A percentile compares a stretch with the other conserved stretches of the same genome.
phyloP scores from a whole-genome alignment of 2,797 vertebrate genomes.

The Siniperca undulata region DNA sequence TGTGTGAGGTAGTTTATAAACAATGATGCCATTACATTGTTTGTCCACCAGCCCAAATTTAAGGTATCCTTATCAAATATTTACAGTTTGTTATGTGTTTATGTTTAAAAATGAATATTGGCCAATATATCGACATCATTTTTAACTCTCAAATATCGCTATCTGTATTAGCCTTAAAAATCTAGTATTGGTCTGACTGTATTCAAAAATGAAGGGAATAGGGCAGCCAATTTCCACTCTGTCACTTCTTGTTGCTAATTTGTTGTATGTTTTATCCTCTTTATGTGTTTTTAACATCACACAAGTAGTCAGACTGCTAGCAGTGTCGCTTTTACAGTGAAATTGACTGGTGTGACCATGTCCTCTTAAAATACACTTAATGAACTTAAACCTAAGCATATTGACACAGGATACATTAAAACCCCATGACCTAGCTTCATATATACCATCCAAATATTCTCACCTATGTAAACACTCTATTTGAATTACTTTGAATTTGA shows the following conservation, averaged over 20 bases:
- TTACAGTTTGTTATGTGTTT: neutral
- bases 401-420: neutral
- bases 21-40: neutral
- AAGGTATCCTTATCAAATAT: neutral
- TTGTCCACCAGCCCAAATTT: neutral
- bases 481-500: neutral
- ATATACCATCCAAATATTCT: neutral
- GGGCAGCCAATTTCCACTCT: neutral
- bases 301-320: too few species aligned
- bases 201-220: neutral
- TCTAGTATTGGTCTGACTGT: neutral
- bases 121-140: too few species aligned
- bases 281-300: neutral
- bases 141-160: too few species aligned
- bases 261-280: neutral
- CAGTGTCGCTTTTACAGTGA: neutral
- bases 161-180: neutral
- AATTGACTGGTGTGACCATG: neutral
- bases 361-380: neutral
- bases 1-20: neutral
- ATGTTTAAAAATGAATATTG: neutral
- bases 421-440: neutral
- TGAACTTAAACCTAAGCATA: neutral
- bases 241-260: neutral
- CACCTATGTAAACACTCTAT: neutral